Base-by-base conservation (phyloP, 1,140 invertebrate genomes). In the Rhopalosiphum maidis region DNA sequence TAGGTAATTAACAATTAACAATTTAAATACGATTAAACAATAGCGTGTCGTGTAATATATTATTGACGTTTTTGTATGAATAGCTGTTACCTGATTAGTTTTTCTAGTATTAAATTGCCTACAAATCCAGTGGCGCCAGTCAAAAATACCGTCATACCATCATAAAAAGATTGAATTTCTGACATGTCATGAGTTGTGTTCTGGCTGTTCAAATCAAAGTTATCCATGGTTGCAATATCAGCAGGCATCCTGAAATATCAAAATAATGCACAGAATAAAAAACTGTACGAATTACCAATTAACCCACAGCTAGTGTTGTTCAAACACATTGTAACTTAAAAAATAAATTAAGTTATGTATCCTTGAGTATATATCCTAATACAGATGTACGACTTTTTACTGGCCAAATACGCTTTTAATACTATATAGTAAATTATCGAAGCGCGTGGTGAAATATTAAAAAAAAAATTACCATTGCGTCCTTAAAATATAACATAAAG, bases 51-150 rank as follows among this genome's bases (percentile, higher is more conserved):
- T 41, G 82, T 85, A 22, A 23, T 51, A 51, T 51, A 88, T 35
- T 30, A 5, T 11, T 3, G 30, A 21, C 4, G 6, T 55, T 2
- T 68, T 18, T 1, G 4, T 18, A 77, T 77, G 30, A n/a, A 68
- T 68, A 68, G 60, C 5, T 77, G 15, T 88, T 91, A 96, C 95
- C 93, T 91, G 9, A 94, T 55, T 37, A 94, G 35, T 83, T 94
- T 94, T 82, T 94, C 94, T 4, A 94, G 30, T 4, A 94, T 46
- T 30, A 96, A 96, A 96, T 98, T 98, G 21, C 97, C 97, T 95
- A 98, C 96, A 95, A 98, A 98, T 94, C 97, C 97, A 43, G 97
- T 97, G 30, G 96, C 96, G 90, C 97, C 96, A 35, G 97, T 97
- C 94, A 97, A 95, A 94, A 98, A 97, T 93, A 97, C 95, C 94